Conservation (phyloP, 2,113 vertebrate species). For the Brachionichthys hirsutus region DNA sequence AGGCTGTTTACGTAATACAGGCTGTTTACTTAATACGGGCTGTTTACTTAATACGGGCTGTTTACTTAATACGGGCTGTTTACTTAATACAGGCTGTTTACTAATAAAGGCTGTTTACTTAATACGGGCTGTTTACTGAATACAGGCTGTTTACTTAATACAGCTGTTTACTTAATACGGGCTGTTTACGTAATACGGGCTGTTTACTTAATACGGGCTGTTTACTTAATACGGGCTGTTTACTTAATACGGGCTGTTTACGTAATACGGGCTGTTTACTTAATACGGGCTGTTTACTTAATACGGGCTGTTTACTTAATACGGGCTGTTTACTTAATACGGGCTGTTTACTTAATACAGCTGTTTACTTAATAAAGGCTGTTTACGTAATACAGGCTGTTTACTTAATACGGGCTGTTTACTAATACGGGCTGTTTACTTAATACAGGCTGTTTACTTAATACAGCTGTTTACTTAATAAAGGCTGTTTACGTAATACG, state of each 20-base stretch:
- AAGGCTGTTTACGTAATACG: conserved; percentile 45
- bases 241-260: conserved; percentile 65
- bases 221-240: conserved; percentile 58
- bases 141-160: conserved; percentile 62
- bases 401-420: conserved; percentile 61
- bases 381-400: conserved; percentile 65
- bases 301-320: too few species aligned
- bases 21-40: conserved; percentile 64
- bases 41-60: conserved; percentile 48
- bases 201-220: conserved; percentile 66
- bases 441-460: conserved; percentile 63
- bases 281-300: conserved; percentile 63
- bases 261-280: conserved; percentile 38
- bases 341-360: too few species aligned
- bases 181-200: conserved; percentile 40
- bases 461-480: too few species aligned
- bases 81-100: conserved; percentile 63
- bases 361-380: conserved; percentile 46
- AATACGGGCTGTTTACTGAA: too few species aligned
- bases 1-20: conserved; percentile 33
- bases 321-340: conserved; percentile 64
- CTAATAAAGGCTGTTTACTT: too few species aligned
- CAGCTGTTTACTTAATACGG: too few species aligned
- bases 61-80: conserved; percentile 65
- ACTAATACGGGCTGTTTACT: conserved; percentile 56